Evolutionary conservation across 1,140 invertebrate species (phyloP).

Genomic region (Calephelis nemesis): DNA sequence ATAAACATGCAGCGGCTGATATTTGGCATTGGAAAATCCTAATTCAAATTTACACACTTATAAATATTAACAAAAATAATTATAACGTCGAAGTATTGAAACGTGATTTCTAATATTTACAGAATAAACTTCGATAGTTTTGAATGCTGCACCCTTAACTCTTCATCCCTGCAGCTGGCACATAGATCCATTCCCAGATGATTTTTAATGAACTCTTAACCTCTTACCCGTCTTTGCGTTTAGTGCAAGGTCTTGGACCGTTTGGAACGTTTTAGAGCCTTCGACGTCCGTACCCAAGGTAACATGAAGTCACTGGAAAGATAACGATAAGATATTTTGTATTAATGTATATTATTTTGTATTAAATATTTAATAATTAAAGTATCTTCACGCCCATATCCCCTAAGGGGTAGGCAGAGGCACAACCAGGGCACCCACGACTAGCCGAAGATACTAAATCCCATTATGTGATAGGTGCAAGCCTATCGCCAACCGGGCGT

Average conservation of each 20-base stretch:
- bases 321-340: too few species aligned
- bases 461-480: too few species aligned
- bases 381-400: too few species aligned
- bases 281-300: constrained; percentile 64
- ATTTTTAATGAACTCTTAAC: background rate
- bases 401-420: too few species aligned
- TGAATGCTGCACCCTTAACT: background rate
- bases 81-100: background rate
- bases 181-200: background rate
- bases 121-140: background rate
- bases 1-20: constrained; percentile 3
- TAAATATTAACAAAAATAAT: constrained; percentile 8
- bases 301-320: constrained; percentile 64
- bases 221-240: constrained; percentile 11
- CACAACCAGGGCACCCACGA: too few species aligned
- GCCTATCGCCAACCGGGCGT: too few species aligned
- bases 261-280: constrained; percentile 60
- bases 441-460: too few species aligned
- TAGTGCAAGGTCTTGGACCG: constrained; percentile 64
- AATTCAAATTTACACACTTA: background rate
- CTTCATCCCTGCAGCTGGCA: background rate
- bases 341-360: too few species aligned
- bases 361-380: too few species aligned
- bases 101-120: constrained; percentile 8
- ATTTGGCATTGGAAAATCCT: constrained; percentile 11